phyloP scores from a whole-genome alignment of 2,888 invertebrate species.

The Tethea ocularis region DNA sequence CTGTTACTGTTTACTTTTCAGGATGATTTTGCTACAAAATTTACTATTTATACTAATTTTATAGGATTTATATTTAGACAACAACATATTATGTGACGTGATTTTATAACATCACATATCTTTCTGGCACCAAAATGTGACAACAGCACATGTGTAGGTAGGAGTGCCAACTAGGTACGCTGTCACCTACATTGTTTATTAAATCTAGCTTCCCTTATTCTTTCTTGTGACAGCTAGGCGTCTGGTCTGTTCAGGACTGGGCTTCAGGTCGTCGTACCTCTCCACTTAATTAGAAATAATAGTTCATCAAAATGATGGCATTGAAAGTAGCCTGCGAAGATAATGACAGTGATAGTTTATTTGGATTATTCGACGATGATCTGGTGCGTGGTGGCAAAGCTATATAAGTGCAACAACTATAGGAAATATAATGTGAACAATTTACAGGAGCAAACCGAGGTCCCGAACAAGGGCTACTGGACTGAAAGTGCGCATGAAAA shows the following conservation, averaged over 20 bases:
- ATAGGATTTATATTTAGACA: not conserved
- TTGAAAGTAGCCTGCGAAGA: slow-evolving; percentile 20
- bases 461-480: slow-evolving; percentile 61
- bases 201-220: slow-evolving; percentile 50
- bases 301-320: slow-evolving; percentile 13
- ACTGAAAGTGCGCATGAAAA: slow-evolving; percentile 52
- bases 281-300: slow-evolving; percentile 16
- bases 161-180: slow-evolving; percentile 50
- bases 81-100: slow-evolving; percentile 27
- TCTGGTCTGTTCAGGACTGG: slow-evolving; percentile 32
- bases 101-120: slow-evolving; percentile 40
- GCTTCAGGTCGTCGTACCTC: slow-evolving; percentile 46
- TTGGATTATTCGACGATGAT: slow-evolving; percentile 1
- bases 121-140: slow-evolving; percentile 37
- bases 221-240: slow-evolving; percentile 30
- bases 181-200: slow-evolving; percentile 17
- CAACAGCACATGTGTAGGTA: slow-evolving; percentile 32
- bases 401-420: slow-evolving; percentile 16
- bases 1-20: too few species aligned
- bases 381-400: not conserved
- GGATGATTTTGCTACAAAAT: too few species aligned
- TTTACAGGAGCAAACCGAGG: slow-evolving; percentile 65
- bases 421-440: slow-evolving; percentile 21
- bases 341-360: not conserved
- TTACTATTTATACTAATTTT: not conserved